phyloP scores from a whole-genome alignment of 1,140 invertebrate species.

The Cepaea nemoralis region DNA sequence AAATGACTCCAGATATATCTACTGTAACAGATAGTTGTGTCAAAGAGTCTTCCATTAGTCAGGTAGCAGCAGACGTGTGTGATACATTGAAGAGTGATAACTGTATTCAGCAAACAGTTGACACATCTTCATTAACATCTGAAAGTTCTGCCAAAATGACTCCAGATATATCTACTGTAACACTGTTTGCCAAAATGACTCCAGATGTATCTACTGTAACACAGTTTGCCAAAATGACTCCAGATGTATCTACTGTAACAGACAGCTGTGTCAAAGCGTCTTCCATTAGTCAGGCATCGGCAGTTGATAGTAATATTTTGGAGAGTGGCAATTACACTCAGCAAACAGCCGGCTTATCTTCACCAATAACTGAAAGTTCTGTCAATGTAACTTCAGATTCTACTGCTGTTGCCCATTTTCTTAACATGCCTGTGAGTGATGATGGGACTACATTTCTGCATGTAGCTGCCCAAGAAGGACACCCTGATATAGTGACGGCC shows the following conservation, averaged over 20 bases:
- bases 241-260: too few species aligned
- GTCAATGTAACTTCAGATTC: background rate
- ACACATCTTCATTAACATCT: too few species aligned
- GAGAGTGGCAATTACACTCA: too few species aligned
- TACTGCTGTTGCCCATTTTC: slow-evolving; percentile 25
- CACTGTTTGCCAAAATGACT: too few species aligned
- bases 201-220: too few species aligned
- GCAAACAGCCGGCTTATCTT: too few species aligned
- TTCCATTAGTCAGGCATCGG: too few species aligned
- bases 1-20: background rate
- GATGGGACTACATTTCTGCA: slow-evolving; percentile 77
- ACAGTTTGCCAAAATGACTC: too few species aligned
- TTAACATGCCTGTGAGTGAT: slow-evolving; percentile 75
- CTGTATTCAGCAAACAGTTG: too few species aligned
- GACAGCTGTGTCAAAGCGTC: too few species aligned
- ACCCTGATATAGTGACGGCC: slow-evolving; percentile 72
- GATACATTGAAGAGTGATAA: too few species aligned
- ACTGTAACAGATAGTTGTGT: background rate
- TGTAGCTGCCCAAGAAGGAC: slow-evolving; percentile 78
- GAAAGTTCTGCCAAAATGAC: background rate
- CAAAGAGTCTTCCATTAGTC: background rate
- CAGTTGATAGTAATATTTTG: too few species aligned
- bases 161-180: background rate
- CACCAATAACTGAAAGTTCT: background rate
- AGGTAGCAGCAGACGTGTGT: background rate